Conservation (phyloP, 2,113 vertebrate species). For the Eonycteris spelaea region DNA sequence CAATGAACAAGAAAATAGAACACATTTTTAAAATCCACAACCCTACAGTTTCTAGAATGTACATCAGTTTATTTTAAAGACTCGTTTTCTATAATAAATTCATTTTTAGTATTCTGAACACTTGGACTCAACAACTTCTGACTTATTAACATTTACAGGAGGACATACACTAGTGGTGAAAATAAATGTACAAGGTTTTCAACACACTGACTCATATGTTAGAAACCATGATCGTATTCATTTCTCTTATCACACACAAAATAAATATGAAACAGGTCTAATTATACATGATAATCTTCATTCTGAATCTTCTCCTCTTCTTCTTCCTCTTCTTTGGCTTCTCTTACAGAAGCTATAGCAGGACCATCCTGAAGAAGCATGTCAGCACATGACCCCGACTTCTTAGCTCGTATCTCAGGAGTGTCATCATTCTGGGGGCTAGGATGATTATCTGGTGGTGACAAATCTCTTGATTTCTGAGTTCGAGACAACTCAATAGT, state of each 20-base stretch:
- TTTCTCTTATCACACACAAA: conserved; percentile 4
- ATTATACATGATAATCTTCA: conserved; percentile 93
- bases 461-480: conserved; percentile 93
- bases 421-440: conserved; percentile 88
- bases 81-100: background rate
- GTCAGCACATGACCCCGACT: conserved; percentile 79
- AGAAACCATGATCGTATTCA: background rate
- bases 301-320: conserved; percentile 90
- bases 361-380: conserved; percentile 78
- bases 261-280: background rate
- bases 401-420: conserved; percentile 84
- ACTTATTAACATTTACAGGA: background rate
- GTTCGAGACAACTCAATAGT: conserved; percentile 95
- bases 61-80: background rate
- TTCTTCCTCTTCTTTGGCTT: conserved; percentile 88
- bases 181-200: background rate
- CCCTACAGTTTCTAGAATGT: background rate
- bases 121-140: conserved; percentile 11
- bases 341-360: conserved; percentile 73
- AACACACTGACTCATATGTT: background rate
- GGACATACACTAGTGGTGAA: background rate
- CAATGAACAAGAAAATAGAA: background rate
- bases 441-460: conserved; percentile 91
- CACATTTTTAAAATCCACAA: background rate
- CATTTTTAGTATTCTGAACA: background rate